These are phyloP conservation scores for Aix galericulata DNA, from an alignment of 2,113 vertebrate species.

Conservation along the genomic window DNA sequence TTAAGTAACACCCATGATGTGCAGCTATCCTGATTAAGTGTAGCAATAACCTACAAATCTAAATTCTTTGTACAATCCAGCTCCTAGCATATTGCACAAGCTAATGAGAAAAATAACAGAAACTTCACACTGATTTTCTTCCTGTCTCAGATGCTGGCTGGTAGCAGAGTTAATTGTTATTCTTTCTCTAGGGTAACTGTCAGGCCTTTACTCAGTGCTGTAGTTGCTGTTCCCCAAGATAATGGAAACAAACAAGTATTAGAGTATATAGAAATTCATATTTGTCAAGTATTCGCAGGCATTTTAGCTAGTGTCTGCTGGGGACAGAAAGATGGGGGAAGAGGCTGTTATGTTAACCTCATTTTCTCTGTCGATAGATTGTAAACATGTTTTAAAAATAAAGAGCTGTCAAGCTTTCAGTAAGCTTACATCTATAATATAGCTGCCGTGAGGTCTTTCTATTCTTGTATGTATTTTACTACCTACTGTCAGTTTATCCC, in stretches of 20 bases:
- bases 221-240: not conserved
- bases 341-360: not conserved
- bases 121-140: not conserved
- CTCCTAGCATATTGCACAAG: not conserved
- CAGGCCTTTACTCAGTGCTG: not conserved
- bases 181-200: not conserved
- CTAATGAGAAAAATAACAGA: constrained; percentile 11
- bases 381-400: not conserved
- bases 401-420: not conserved
- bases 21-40: not conserved
- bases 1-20: not conserved
- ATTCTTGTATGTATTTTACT: not conserved
- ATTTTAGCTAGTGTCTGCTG: not conserved
- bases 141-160: not conserved
- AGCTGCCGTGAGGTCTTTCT: not conserved
- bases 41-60: not conserved
- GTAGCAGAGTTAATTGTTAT: constrained; percentile 3
- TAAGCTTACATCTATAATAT: rapidly evolving
- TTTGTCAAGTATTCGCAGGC: not conserved
- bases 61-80: not conserved
- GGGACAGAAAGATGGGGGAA: not conserved
- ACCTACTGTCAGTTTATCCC: not conserved
- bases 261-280: not conserved
- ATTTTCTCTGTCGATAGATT: not conserved
- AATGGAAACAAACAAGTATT: not conserved